Evolutionary conservation across 2,797 vertebrate species (phyloP).

Genomic region (Cyprinella venusta): DNA sequence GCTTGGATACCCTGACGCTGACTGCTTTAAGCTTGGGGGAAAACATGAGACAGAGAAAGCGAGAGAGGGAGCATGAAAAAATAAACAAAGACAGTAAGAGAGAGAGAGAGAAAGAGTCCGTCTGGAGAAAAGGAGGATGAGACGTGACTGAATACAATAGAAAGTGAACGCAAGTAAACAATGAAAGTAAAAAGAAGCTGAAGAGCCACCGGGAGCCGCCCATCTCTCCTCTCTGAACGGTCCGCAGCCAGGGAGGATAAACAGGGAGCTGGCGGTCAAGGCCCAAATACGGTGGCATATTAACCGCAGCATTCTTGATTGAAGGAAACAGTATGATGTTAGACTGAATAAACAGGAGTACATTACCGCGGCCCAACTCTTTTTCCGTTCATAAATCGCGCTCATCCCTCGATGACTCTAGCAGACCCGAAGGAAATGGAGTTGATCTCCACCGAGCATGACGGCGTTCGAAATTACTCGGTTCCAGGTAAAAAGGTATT

Average conservation of each 20-base stretch:
- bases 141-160: neutral
- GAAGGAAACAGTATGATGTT: conserved; percentile 43
- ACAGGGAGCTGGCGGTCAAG: conserved; percentile 25
- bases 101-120: neutral
- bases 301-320: conserved; percentile 51
- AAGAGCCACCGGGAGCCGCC: neutral
- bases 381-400: conserved; percentile 24
- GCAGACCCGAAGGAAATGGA: neutral
- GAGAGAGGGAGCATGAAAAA: conserved; percentile 6
- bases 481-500: neutral
- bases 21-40: conserved; percentile 50
- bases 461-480: neutral
- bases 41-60: conserved; percentile 11
- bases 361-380: neutral
- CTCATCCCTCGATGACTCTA: conserved; percentile 22
- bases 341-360: conserved; percentile 42
- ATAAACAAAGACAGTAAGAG: neutral
- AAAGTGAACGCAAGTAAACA: neutral
- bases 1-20: conserved; percentile 10
- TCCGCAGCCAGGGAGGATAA: conserved; percentile 11
- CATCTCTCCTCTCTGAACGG: neutral
- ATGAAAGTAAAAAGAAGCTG: neutral
- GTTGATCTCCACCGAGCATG: conserved; percentile 12
- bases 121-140: neutral
- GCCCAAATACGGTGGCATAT: conserved; percentile 14